Base-by-base conservation (phyloP, 2,888 invertebrate species). In the Cephus nigrinus region DNA sequence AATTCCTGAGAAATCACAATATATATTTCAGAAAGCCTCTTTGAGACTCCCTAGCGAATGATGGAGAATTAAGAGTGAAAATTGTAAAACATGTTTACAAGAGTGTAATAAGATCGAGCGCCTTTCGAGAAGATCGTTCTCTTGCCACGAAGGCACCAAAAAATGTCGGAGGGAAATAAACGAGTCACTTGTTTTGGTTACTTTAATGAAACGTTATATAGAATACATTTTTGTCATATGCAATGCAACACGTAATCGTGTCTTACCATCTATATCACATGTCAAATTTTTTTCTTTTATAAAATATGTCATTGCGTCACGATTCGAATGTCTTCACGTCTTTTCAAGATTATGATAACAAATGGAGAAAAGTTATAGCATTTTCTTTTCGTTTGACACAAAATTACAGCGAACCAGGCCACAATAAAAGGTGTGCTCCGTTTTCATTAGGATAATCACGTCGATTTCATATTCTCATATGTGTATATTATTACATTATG, bases 181-280 rank as follows among this genome's bases (percentile, higher is more conserved):
- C 30, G 9, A 69, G 31, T 4, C 30, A 69, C n/a, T 73, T 33
- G 35, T 76, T 76, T 73, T 31, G 55, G 33, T 76, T 76, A 55
- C 71, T 88, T 88, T 87, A 88, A 87, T 88, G 83, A 87, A 88
- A 88, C 83, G 83, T 85, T 87, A 86, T 86, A 85, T 86, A 88
- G 88, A 88, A 88, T 87, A 87, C 88, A 87, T 86, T 85, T 85
- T 69, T 74, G 75, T 68, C 35, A 77, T 75, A 71, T 75, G 40
- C 74, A 75, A 77, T 35, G 30, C 69, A 76, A 79, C 40, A 33
- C 85, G 85, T 85, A 82, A 75, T 82, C 86, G 85, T 87, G 87
- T 84, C 87, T 87, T 87, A 87, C 86, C 85, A 84, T 84, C 87
- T 88, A 87, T 88, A 88, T 88, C 87, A 88, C 88, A 88, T 87